Evolutionary conservation across 2,888 invertebrate genomes (phyloP).

Genomic region (Oscheius sp.): DNA sequence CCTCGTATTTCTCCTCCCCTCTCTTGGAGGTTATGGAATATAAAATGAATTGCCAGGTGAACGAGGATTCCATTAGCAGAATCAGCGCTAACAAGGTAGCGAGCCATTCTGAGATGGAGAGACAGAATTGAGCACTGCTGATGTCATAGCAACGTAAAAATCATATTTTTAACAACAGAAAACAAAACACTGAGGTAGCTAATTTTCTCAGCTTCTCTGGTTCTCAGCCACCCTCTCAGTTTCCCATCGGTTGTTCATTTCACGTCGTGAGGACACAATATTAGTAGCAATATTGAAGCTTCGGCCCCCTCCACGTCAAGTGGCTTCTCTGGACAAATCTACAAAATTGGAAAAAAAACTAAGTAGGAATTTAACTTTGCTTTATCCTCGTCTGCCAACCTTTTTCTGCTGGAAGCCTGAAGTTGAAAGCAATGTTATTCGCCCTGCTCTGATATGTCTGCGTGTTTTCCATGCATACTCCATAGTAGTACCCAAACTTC

Average conservation of each 20-base stretch:
- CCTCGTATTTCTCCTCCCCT: not conserved
- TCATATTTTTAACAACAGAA: not conserved
- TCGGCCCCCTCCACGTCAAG: constrained; percentile 1
- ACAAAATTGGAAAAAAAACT: not conserved
- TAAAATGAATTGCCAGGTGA: constrained; percentile 22
- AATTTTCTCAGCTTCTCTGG: no score
- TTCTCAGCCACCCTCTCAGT: not conserved
- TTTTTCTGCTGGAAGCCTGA: not conserved
- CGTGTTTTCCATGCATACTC: no score
- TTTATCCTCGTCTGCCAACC: not conserved
- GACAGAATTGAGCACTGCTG: no score
- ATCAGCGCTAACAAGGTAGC: constrained; percentile 33
- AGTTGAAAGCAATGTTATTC: not conserved
- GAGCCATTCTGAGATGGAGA: not conserved
- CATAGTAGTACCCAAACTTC: no score
- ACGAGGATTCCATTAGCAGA: constrained; percentile 30
- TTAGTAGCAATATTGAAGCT: constrained; percentile 33
- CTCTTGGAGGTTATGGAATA: not conserved
- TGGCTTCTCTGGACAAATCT: constrained; percentile 2
- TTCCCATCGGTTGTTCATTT: constrained; percentile 9
- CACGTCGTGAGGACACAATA: constrained; percentile 21
- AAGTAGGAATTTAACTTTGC: not conserved
- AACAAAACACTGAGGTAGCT: not conserved
- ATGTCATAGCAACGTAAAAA: constrained; percentile 34
- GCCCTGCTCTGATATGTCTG: no score